Evolutionary conservation across 2,113 vertebrate genomes (phyloP), one percentile per base, ranked within the genome.

Genomic region (Isurus oxyrinchus): DNA sequence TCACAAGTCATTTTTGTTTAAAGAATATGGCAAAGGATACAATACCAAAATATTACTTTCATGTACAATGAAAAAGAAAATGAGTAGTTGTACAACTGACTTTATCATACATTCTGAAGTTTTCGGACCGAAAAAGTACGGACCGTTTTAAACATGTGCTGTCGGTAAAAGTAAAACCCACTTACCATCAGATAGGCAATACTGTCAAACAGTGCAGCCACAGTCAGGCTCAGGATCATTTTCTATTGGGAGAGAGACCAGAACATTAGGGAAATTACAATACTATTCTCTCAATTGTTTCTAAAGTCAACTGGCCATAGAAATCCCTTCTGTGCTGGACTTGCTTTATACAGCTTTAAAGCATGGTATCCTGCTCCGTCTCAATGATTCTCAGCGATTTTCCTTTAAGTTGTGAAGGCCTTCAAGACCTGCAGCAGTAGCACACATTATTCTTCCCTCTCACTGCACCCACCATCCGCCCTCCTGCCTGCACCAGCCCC

Each of bases 151-250:
- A 63, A 63, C 7, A 3, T 11, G 55, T 91, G 16, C n/a, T 27
- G 11, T 61, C 31, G 16, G n/a, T 87, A 87, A 90, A 40, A 2
- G n/a, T 94, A 63, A 66, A 23, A 40, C 21, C 27, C 6, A 97
- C 98, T 98, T 98, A 98, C 98, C 98, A 98, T 98, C 93, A 98
- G 97, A 96, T 98, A 98, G 35, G 98, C 98, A 96, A 98, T 96
- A 86, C 98, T 98, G 97, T 98, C 98, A 90, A 98, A 98, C 97
- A 98, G 97, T 63, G 98, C 98, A 31, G 98, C 98, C 76, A 98
- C 97, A 84, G 98, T 98, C 97, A 98, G 97, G 97, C 98, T 97
- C 79, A 98, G 97, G 96, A 98, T 98, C 98, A 98, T 98, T 97
- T 98, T 98, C 98, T 98, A 97, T 23, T 96, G 96, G 63, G 96